Evolutionary conservation across 2,888 invertebrate genomes (phyloP), one percentile per base, ranked within the genome.

Genomic region (Julus scandinavius): DNA sequence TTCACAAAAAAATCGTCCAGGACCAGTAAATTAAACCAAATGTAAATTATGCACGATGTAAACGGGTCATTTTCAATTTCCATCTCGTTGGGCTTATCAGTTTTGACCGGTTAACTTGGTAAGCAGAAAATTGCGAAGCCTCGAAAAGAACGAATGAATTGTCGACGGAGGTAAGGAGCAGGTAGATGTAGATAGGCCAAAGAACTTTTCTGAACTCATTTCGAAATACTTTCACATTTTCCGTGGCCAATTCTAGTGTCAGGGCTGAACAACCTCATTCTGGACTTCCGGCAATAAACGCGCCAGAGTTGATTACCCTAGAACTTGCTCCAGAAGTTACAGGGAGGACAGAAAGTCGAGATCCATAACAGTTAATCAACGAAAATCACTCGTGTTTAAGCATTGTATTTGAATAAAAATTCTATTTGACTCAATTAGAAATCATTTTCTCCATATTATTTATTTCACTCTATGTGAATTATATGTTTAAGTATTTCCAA

Each of bases 61-160:
- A n/a, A 29, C 5, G 72, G 72, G 72, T 72, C n/a, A 72, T 72
- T 72, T 72, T 72, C 72, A 72, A 29, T 72, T 72, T 72, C 72
- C 72, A 72, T 72, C 72, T 72, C 72, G 72, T 72, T 72, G 72
- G 72, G 72, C 72, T 72, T 72, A 72, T 72, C 72, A 72, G 72
- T 72, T 72, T 72, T 72, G 29, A 72, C 72, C 72, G 72, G 72
- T 72, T n/a, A 49, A 49, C 49, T 49, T 49, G 49, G 49, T 49
- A 29, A 29, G 29, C 29, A 29, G 54, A 54, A 54, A 54, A 54
- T 54, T 54, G 63, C 63, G 63, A 63, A 63, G 63, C 63, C n/a
- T 63, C 63, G n/a, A 63, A 63, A 72, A 29, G 29, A 29, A 29
- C 17, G 29, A 2, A 29, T 11, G 29, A 72, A 72, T 29, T 72